Conservation (phyloP, 53 echinoderm and acorn worm genomes). For the Echinarachnius parma region DNA sequence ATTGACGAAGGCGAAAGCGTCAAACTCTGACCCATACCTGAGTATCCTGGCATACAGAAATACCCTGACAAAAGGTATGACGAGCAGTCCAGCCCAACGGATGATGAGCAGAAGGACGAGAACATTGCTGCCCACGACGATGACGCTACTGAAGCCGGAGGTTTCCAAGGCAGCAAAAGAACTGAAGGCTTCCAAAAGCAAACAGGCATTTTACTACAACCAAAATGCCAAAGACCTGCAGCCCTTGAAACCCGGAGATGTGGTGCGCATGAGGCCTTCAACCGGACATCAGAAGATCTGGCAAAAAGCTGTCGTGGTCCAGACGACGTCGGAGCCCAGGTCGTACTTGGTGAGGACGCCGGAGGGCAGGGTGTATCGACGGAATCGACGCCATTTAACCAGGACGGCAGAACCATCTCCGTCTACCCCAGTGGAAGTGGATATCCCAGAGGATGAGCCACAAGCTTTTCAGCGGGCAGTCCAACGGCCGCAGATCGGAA, state of each 20-base stretch:
- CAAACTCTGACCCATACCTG: constrained; percentile 53
- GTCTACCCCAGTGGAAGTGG: too few relatives aligned
- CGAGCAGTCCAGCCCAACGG: constrained; percentile 38
- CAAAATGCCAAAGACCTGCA: constrained; percentile 24
- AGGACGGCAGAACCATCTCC: too few relatives aligned
- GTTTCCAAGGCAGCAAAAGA: constrained; percentile 12
- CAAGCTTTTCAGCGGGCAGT: too few relatives aligned
- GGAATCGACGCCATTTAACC: too few relatives aligned
- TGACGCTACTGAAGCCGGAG: constrained; percentile 33
- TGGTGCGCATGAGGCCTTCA: constrained; percentile 44
- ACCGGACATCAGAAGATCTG: not conserved
- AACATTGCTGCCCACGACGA: constrained; percentile 36
- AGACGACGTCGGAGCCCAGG: too few relatives aligned
- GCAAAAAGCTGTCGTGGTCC: too few relatives aligned
- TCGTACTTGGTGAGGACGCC: too few relatives aligned
- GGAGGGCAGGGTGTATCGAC: too few relatives aligned
- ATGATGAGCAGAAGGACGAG: constrained; percentile 42
- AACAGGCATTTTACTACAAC: constrained; percentile 49
- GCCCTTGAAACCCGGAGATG: constrained; percentile 37
- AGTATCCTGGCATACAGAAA: constrained; percentile 53
- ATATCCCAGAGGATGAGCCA: too few relatives aligned
- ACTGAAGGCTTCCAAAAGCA: constrained; percentile 22
- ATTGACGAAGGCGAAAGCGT: constrained; percentile 52
- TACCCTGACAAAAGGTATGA: constrained; percentile 45
- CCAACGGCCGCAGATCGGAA: too few relatives aligned